Evolutionary conservation across 2,888 invertebrate genomes (phyloP), one percentile per base, ranked within the genome.

Genomic region (Epistrophella euchroma): DNA sequence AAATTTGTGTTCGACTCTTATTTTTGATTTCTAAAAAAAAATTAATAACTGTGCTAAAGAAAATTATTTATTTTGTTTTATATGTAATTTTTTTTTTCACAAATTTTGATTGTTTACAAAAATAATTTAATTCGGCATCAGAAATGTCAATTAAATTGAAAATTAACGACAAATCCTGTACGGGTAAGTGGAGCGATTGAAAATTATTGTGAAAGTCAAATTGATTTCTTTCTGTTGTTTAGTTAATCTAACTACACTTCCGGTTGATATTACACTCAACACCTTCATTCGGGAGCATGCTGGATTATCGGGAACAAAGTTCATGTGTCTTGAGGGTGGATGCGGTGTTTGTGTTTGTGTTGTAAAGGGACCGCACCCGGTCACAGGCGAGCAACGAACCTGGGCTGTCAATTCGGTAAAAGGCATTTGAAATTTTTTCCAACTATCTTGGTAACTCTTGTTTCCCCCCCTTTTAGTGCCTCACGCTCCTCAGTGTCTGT

Each of bases 261-360:
- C 92, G 13, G 88, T 89, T 3, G 91, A 92, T 77, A 94, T 94
- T 6, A 93, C 94, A 0, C 91, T 95, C 15, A 95, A 95, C 88
- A 92, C 93, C 0, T 95, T 94, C 87, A 93, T 95, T 73, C 92
- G 95, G 10, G 93, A 95, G 13, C 91, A 93, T 90, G 93, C 94
- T 3, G 93, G 93, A 15, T 90, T 95, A 0, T 93, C 93, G 47
- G 95, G 95, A 19, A 95, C 95, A 0, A 95, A 95, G 89, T 93
- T 92, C 60, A 95, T 95, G 95, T 95, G 95, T 88, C 92, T 93
- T 47, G 95, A 95, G 90, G 95, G 95, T 35, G 95, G 95, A 7
- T 96, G 96, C 88, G 96, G 96, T 0, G 93, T 93, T 10, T 95
- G 95, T 88, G 91, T 93, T 22, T 93, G 93, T 55, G 91, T 93